phyloP scores from a whole-genome alignment of 1,140 invertebrate genomes.

The Plectrocnemia conspersa region DNA sequence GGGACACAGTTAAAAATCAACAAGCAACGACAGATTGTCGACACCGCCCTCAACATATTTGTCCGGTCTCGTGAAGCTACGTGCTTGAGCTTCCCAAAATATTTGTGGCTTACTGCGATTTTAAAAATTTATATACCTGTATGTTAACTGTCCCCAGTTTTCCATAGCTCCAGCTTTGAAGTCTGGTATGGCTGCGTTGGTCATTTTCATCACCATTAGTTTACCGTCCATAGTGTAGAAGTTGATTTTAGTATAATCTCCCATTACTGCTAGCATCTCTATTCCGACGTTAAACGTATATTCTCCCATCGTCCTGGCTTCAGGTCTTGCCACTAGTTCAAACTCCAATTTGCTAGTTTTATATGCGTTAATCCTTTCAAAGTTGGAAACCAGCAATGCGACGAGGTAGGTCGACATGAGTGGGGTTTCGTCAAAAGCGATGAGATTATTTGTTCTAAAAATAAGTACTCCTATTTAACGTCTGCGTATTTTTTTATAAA shows the following conservation, averaged over 20 bases:
- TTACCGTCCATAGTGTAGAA: conserved; percentile 50
- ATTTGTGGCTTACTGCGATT: too few relatives aligned
- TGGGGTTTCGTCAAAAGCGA: conserved; percentile 67
- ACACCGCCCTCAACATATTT: too few relatives aligned
- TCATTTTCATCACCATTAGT: conserved; percentile 47
- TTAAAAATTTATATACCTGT: conserved; percentile 55
- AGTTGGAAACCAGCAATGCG: conserved; percentile 65
- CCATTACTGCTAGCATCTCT: conserved; percentile 48
- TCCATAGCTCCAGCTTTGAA: conserved; percentile 67
- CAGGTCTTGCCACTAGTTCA: conserved; percentile 57
- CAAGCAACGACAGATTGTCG: too few relatives aligned
- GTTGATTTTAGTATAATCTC: conserved; percentile 44
- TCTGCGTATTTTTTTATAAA: too few relatives aligned
- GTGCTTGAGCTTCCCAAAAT: too few relatives aligned
- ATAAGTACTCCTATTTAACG: too few relatives aligned
- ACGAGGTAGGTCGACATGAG: conserved; percentile 81
- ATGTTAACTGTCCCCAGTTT: conserved; percentile 63
- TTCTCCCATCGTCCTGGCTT: conserved; percentile 57
- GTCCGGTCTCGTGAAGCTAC: too few relatives aligned
- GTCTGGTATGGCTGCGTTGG: conserved; percentile 68
- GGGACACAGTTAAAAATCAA: too few relatives aligned
- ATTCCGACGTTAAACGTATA: conserved; percentile 54
- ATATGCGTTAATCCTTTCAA: conserved; percentile 37
- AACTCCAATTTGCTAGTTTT: background rate
- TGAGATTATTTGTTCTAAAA: too few relatives aligned